Percentiles rank a stretch among this genome's conserved stretches.
Conservation (phyloP, 2,888 invertebrate genomes). For the Luperina testacea region DNA sequence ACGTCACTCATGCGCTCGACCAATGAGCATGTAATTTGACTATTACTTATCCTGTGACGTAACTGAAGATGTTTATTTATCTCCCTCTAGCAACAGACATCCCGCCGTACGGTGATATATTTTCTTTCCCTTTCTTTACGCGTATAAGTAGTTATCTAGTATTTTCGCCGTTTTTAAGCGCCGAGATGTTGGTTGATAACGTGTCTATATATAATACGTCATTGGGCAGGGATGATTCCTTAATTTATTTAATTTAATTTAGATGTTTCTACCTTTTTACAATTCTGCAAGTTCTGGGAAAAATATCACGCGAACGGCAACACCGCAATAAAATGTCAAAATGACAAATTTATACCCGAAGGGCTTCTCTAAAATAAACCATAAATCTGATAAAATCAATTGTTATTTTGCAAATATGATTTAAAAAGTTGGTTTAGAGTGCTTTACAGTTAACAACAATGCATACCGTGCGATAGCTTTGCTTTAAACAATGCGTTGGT, state of each 20-base stretch:
- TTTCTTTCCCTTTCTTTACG: no score
- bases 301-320: constrained; percentile 36
- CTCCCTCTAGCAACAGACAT: no score
- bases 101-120: no score
- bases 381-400: constrained; percentile 60
- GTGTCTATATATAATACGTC: no score
- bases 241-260: neutral
- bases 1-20: no score
- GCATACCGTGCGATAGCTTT: constrained; percentile 59
- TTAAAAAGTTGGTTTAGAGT: constrained; percentile 58
- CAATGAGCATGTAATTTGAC: no score
- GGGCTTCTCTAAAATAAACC: constrained; percentile 63
- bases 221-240: neutral
- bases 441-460: constrained; percentile 55
- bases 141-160: no score
- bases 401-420: constrained; percentile 67
- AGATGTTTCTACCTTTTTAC: neutral
- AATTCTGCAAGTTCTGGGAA: neutral
- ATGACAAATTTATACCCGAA: constrained; percentile 62
- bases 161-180: no score
- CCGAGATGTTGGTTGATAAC: no score
- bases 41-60: no score
- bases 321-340: constrained; percentile 70
- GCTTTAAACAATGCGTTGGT: constrained; percentile 57
- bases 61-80: no score